A percentile compares a stretch with the other conserved stretches of the same genome.
These are phyloP conservation scores for Eidolon dupreanum DNA, from an alignment of 2,797 vertebrate species.

Conservation along the genomic window DNA sequence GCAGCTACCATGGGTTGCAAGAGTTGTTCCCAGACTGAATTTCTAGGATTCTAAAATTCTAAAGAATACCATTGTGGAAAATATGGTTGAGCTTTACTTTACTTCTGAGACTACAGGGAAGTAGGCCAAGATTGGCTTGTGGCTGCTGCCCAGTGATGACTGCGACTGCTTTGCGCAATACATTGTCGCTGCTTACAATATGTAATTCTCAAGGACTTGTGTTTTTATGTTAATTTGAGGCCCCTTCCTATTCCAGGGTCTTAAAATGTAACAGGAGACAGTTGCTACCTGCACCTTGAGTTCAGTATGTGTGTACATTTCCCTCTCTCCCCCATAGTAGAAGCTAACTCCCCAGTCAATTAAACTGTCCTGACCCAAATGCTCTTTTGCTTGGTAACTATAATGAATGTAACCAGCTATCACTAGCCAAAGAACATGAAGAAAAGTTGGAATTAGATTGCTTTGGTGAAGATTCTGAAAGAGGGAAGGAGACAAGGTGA, in stretches of 20 bases:
- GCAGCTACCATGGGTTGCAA: background rate
- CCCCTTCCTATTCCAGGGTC: background rate
- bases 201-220: background rate
- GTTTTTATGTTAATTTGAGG: background rate
- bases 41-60: constrained; percentile 25
- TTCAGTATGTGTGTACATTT: background rate
- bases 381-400: background rate
- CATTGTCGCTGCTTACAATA: background rate
- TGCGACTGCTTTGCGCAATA: too few relatives aligned
- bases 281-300: background rate
- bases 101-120: background rate
- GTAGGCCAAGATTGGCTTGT: background rate
- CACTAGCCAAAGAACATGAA: background rate
- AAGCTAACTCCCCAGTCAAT: background rate
- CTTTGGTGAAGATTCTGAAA: background rate
- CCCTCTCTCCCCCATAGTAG: background rate
- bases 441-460: background rate
- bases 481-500: background rate
- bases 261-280: background rate
- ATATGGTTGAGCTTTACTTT: background rate
- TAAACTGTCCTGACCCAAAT: background rate
- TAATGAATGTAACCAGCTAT: background rate
- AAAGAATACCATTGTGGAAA: constrained; percentile 11
- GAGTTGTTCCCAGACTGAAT: background rate
- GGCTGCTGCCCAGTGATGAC: background rate